Percentiles rank a stretch among this genome's conserved stretches.
Conservation (phyloP, 2,888 invertebrate genomes). For the Ophion obscuratus region DNA sequence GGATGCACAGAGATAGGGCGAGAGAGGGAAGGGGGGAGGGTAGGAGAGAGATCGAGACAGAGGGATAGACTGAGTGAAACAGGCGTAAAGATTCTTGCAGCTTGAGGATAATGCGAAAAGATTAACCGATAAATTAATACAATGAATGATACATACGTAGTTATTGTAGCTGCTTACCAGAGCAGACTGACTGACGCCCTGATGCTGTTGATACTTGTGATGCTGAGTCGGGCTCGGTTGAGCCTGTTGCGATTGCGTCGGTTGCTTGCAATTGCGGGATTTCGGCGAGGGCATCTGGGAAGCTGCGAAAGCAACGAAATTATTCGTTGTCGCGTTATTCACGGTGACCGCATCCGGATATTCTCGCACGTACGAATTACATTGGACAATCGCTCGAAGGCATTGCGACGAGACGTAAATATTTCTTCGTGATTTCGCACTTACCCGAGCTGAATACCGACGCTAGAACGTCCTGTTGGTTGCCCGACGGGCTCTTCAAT, state of each 20-base stretch:
- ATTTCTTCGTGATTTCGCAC: slow-evolving; percentile 62
- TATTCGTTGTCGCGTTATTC: slow-evolving; percentile 8
- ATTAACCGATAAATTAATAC: slow-evolving; percentile 69
- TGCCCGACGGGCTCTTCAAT: slow-evolving; percentile 82
- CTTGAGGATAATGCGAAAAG: slow-evolving; percentile 22
- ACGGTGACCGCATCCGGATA: not conserved
- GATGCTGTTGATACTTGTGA: slow-evolving; percentile 85
- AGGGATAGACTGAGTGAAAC: slow-evolving; percentile 9
- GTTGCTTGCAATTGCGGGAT: slow-evolving; percentile 85
- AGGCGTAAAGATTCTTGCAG: not conserved
- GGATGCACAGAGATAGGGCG: not conserved
- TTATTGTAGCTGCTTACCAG: slow-evolving; percentile 82
- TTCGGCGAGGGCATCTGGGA: slow-evolving; percentile 87
- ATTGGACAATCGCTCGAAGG: not conserved
- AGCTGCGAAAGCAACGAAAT: slow-evolving; percentile 79
- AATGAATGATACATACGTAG: slow-evolving; percentile 83
- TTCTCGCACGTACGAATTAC: not conserved
- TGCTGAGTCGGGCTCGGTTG: slow-evolving; percentile 86
- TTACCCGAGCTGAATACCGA: slow-evolving; percentile 86
- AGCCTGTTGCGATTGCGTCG: slow-evolving; percentile 84
- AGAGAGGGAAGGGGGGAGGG: not conserved
- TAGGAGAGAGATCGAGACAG: not conserved
- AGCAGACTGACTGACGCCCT: slow-evolving; percentile 84
- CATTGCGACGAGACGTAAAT: not conserved
- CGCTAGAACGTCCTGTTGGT: slow-evolving; percentile 85